Percentiles rank a stretch among this genome's conserved stretches.
Evolutionary conservation across 2,113 vertebrate species (phyloP).

Genomic region (Glaucomys volans): DNA sequence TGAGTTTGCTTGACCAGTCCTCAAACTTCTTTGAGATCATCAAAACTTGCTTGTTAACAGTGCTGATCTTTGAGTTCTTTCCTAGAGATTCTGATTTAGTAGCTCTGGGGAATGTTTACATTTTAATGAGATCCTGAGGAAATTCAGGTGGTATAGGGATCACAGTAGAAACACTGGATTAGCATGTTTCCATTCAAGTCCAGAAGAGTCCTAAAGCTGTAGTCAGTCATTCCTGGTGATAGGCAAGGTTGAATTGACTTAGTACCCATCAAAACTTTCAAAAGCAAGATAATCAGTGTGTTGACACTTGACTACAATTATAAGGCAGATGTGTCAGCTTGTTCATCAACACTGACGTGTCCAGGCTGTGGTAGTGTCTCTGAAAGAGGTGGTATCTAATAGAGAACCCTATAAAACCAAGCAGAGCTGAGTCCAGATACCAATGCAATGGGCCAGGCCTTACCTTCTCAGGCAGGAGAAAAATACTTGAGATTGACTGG

Average conservation of each 20-base stretch:
- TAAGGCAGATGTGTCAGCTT: not conserved
- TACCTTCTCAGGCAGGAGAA: not conserved
- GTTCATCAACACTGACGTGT: not conserved
- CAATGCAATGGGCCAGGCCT: not conserved
- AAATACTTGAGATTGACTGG: not conserved
- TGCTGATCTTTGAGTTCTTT: not conserved
- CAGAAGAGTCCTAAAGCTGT: not conserved
- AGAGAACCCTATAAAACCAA: not conserved
- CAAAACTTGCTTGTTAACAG: not conserved
- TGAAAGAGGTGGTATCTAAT: not conserved
- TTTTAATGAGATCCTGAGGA: not conserved
- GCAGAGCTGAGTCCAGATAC: not conserved
- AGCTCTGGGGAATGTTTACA: not conserved
- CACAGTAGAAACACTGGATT: not conserved
- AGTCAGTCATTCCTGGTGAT: not conserved
- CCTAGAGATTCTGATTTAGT: not conserved
- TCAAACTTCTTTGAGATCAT: not conserved
- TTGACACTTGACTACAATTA: not conserved
- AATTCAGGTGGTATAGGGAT: not conserved
- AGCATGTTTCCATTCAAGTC: not conserved
- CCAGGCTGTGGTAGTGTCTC: not conserved
- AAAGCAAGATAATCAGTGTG: not conserved
- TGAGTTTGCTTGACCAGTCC: conserved; percentile 27
- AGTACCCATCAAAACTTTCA: not conserved
- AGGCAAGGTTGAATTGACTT: not conserved